phyloP scores from a whole-genome alignment of 2,888 invertebrate genomes.

The Callosobruchus maculatus region DNA sequence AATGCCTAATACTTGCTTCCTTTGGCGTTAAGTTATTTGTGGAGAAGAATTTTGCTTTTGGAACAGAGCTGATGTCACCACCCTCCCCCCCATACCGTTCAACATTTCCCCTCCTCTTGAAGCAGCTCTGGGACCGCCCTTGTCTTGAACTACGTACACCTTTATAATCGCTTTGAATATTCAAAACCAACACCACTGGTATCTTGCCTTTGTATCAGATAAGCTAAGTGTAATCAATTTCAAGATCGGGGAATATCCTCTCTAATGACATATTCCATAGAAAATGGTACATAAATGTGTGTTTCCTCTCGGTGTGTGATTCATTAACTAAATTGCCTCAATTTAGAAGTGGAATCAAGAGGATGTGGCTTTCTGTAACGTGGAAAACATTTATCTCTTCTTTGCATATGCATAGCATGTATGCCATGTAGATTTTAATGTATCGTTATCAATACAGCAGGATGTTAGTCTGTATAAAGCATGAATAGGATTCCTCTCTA shows the following conservation, averaged over 20 bases:
- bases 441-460: not conserved
- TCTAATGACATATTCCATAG: not conserved
- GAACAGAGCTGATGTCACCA: too few relatives aligned
- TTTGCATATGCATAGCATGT: not conserved
- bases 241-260: not conserved
- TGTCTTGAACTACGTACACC: too few relatives aligned
- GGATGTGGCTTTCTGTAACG: not conserved
- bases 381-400: not conserved
- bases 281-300: not conserved
- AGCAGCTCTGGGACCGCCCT: too few relatives aligned
- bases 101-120: too few relatives aligned
- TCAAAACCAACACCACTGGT: not conserved
- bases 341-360: not conserved
- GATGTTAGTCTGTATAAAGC: not conserved
- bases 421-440: not conserved
- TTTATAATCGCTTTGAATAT: not conserved
- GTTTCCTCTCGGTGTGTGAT: not conserved
- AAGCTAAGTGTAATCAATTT: not conserved
- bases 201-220: not conserved
- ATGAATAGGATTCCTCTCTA: not conserved
- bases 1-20: too few relatives aligned
- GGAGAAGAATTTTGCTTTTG: too few relatives aligned
- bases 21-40: too few relatives aligned
- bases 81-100: too few relatives aligned
- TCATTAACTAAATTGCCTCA: not conserved